These are phyloP conservation scores for Ailurus styani DNA, from an alignment of 2,113 vertebrate species.

Conservation along the genomic window DNA sequence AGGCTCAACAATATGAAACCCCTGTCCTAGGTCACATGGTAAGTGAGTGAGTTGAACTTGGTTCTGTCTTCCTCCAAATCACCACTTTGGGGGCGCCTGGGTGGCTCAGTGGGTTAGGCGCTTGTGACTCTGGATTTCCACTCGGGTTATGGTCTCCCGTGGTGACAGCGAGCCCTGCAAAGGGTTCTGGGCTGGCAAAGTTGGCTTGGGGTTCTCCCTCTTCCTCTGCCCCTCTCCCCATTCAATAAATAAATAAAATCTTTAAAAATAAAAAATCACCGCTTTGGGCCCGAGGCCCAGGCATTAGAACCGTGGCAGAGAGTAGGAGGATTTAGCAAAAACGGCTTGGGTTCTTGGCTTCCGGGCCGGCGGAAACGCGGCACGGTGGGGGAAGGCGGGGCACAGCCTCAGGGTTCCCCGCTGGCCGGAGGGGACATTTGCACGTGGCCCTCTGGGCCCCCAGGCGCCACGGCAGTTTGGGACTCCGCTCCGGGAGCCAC, in stretches of 20 bases:
- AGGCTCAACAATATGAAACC: neutral
- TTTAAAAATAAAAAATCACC: neutral
- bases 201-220: neutral
- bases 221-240: neutral
- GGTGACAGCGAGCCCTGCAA: neutral
- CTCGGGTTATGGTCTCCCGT: neutral
- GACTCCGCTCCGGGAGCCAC: neutral
- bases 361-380: accelerated
- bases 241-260: neutral
- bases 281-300: neutral
- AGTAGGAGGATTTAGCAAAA: neutral
- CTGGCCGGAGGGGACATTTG: accelerated
- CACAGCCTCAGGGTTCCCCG: neutral
- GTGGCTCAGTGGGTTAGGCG: neutral
- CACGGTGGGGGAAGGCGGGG: accelerated
- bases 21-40: neutral
- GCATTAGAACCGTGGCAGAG: neutral
- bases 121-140: neutral
- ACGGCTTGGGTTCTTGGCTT: too few relatives aligned
- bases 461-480: accelerated
- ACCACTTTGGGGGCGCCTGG: neutral
- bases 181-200: neutral
- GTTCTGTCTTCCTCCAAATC: neutral
- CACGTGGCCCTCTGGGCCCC: accelerated
- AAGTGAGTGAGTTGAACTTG: neutral